Conservation (phyloP, 1,140 invertebrate species). For the Drosophila aff. region DNA sequence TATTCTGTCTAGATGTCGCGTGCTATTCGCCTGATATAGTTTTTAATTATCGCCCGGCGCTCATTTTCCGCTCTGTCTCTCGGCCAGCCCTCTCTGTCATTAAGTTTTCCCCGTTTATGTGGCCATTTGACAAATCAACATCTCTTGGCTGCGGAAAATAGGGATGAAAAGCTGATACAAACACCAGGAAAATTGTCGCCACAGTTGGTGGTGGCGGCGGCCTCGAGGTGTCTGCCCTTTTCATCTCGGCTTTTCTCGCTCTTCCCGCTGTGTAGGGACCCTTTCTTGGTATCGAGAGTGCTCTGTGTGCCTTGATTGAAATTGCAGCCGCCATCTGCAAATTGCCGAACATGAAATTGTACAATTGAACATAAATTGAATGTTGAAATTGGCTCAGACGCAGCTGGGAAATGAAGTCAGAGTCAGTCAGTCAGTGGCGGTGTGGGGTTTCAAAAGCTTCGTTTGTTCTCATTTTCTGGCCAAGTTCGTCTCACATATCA, state of each 20-base stretch:
- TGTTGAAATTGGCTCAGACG: slow-evolving; percentile 11
- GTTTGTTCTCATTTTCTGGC: not conserved
- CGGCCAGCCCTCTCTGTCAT: slow-evolving; percentile 14
- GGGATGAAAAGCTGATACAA: not conserved
- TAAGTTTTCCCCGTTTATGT: slow-evolving; percentile 45
- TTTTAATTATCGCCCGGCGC: slow-evolving; percentile 52
- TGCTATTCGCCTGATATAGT: slow-evolving; percentile 50
- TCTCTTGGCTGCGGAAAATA: slow-evolving; percentile 16
- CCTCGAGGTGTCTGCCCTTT: slow-evolving; percentile 61
- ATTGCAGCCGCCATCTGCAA: slow-evolving; percentile 48
- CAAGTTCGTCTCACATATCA: slow-evolving; percentile 18
- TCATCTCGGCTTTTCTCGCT: not conserved
- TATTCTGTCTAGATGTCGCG: slow-evolving; percentile 59
- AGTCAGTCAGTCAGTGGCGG: not conserved
- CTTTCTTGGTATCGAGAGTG: not conserved
- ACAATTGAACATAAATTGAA: slow-evolving; percentile 41
- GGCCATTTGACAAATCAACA: slow-evolving; percentile 64
- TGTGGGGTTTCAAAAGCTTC: slow-evolving; percentile 13
- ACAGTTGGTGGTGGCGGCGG: slow-evolving; percentile 25
- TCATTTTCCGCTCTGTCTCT: slow-evolving; percentile 20
- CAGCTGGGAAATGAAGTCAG: slow-evolving; percentile 20
- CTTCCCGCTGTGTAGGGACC: slow-evolving; percentile 24
- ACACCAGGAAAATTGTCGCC: slow-evolving; percentile 30
- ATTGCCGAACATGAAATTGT: slow-evolving; percentile 28
- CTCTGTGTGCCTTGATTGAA: slow-evolving; percentile 27